A percentile compares a stretch with the other conserved stretches of the same genome.
Conservation (phyloP, 2,888 invertebrate genomes). For the Rhamphomyia laevipes region DNA sequence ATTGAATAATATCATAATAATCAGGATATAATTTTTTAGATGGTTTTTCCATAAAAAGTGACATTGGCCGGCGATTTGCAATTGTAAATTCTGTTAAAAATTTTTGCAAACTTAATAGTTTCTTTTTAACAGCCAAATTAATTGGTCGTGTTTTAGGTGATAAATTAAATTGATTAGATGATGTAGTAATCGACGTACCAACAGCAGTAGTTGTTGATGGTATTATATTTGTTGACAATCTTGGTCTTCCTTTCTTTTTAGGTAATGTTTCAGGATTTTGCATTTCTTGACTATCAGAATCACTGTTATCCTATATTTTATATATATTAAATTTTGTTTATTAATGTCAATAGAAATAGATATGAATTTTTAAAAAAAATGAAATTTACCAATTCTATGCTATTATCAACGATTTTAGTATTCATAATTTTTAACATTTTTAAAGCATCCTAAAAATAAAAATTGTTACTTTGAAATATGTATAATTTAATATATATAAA, state of each 20-base stretch:
- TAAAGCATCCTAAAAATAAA: constrained; percentile 52
- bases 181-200: not conserved
- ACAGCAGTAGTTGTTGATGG: constrained; percentile 14
- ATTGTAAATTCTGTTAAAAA: constrained; percentile 55
- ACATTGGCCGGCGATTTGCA: constrained; percentile 74
- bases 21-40: constrained; percentile 90
- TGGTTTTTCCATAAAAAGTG: constrained; percentile 93
- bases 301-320: constrained; percentile 17
- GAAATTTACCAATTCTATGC: not conserved
- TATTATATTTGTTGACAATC: constrained; percentile 25
- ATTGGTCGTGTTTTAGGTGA: constrained; percentile 31
- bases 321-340: too few species aligned
- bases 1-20: constrained; percentile 87
- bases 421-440: constrained; percentile 76
- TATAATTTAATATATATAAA: not conserved
- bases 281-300: constrained; percentile 17
- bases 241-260: constrained; percentile 33
- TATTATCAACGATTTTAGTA: constrained; percentile 48
- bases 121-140: constrained; percentile 50
- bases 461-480: not conserved
- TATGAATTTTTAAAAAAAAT: not conserved
- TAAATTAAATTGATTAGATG: constrained; percentile 11
- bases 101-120: constrained; percentile 70
- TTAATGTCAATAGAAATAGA: not conserved
- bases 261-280: constrained; percentile 12